phyloP scores from a whole-genome alignment of 2,888 invertebrate species.

The Lasius platythorax region DNA sequence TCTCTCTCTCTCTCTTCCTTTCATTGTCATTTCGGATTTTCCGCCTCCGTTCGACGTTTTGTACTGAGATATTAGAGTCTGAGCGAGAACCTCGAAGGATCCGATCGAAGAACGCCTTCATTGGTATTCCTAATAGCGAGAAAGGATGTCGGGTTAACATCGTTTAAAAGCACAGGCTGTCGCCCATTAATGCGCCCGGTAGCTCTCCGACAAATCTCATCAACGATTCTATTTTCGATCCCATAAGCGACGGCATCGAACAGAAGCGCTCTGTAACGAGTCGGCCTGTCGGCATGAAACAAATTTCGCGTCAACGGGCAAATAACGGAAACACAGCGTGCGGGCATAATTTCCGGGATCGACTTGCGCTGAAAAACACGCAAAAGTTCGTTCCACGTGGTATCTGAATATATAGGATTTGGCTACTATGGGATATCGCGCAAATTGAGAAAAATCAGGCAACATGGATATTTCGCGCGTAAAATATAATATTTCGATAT shows the following conservation, averaged over 20 bases:
- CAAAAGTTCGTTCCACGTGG: background rate
- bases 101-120: slow-evolving; percentile 70
- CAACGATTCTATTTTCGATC: slow-evolving; percentile 68
- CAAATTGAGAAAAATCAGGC: background rate
- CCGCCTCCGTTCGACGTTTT: slow-evolving; percentile 41
- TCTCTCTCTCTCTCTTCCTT: slow-evolving; percentile 18
- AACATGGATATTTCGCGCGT: background rate
- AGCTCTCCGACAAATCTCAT: slow-evolving; percentile 70
- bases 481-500: background rate
- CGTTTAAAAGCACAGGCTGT: slow-evolving; percentile 69
- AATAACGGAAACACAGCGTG: background rate
- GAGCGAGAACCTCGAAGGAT: slow-evolving; percentile 42
- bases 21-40: slow-evolving; percentile 34
- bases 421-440: background rate
- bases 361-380: background rate
- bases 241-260: slow-evolving; percentile 38
- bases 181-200: slow-evolving; percentile 69
- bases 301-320: background rate
- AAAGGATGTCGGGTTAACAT: slow-evolving; percentile 72
- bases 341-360: background rate
- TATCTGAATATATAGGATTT: background rate
- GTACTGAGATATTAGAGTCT: slow-evolving; percentile 68
- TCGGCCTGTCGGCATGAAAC: slow-evolving; percentile 2
- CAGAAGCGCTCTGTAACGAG: slow-evolving; percentile 20
- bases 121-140: slow-evolving; percentile 69